Evolutionary conservation across 2,888 invertebrate genomes (phyloP).

Genomic region (Acronicta psi): DNA sequence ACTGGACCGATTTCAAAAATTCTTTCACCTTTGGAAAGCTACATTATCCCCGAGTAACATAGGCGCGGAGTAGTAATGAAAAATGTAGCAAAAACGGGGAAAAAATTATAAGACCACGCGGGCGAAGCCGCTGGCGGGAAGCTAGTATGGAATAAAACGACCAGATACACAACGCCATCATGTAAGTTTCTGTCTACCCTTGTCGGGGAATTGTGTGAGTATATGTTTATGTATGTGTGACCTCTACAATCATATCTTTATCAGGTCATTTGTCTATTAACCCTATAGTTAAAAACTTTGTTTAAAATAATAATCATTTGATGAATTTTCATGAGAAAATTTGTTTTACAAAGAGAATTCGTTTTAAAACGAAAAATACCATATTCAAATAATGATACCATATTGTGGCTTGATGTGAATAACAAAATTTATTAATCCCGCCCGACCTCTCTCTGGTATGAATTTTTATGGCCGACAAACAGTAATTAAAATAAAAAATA

Average conservation of each 20-base stretch:
- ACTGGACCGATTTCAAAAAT: no score
- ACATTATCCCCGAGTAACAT: no score
- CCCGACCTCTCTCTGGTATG: slow-evolving; percentile 40
- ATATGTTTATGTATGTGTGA: no score
- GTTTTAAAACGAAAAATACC: slow-evolving; percentile 9
- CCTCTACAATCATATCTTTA: not conserved
- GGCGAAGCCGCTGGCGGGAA: no score
- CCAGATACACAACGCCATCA: no score
- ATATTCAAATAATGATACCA: slow-evolving; percentile 26
- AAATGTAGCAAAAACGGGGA: no score
- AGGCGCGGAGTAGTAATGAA: no score
- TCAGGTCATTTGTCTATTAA: not conserved
- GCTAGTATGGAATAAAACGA: no score
- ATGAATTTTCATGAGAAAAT: slow-evolving; percentile 1
- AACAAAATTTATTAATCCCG: slow-evolving; percentile 44
- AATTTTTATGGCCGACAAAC: slow-evolving; percentile 57
- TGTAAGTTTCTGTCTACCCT: no score
- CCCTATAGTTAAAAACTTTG: not conserved
- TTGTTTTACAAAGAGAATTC: slow-evolving; percentile 20
- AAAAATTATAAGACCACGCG: no score
- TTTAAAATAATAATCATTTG: not conserved
- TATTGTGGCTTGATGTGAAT: slow-evolving; percentile 39
- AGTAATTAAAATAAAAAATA: slow-evolving; percentile 55
- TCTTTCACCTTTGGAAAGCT: no score
- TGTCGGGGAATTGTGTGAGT: no score